These are phyloP conservation scores for Neocloeon triangulifer DNA, from an alignment of 1,140 invertebrate species.

Conservation along the genomic window DNA sequence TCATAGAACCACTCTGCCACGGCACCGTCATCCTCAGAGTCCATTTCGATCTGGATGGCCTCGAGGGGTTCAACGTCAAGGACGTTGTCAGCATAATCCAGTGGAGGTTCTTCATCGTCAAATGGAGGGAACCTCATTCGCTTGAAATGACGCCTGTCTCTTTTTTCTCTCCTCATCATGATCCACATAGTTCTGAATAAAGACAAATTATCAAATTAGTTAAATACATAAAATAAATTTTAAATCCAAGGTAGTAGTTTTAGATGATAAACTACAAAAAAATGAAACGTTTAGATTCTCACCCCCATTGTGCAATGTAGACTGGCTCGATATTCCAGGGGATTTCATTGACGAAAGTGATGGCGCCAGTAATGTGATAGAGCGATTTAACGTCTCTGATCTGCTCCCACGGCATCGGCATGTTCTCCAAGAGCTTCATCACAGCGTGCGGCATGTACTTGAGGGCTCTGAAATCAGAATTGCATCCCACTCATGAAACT, in stretches of 20 bases:
- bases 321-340: slow-evolving; percentile 99
- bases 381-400: slow-evolving; percentile 93
- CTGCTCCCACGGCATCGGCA: slow-evolving; percentile 99
- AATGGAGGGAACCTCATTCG: slow-evolving; percentile 99
- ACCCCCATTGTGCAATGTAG: slow-evolving; percentile 99
- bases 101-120: slow-evolving; percentile 97
- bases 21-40: slow-evolving; percentile 82
- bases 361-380: slow-evolving; percentile 98
- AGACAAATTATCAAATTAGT: no score
- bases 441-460: slow-evolving; percentile 99
- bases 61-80: slow-evolving; percentile 97
- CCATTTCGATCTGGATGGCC: slow-evolving; percentile 96
- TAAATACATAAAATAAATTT: no score
- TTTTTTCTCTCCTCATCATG: slow-evolving; percentile 98
- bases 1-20: slow-evolving; percentile 96
- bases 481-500: neutral
- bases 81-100: slow-evolving; percentile 98
- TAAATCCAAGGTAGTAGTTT: no score
- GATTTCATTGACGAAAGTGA: slow-evolving; percentile 99
- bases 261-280: neutral
- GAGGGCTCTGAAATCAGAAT: slow-evolving; percentile 40
- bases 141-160: slow-evolving; percentile 97
- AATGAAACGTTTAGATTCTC: slow-evolving; percentile 13
- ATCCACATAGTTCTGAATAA: slow-evolving; percentile 98
- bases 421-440: slow-evolving; percentile 95